phyloP scores from a whole-genome alignment of 2,113 vertebrate genomes.

The Carassius gibelio region DNA sequence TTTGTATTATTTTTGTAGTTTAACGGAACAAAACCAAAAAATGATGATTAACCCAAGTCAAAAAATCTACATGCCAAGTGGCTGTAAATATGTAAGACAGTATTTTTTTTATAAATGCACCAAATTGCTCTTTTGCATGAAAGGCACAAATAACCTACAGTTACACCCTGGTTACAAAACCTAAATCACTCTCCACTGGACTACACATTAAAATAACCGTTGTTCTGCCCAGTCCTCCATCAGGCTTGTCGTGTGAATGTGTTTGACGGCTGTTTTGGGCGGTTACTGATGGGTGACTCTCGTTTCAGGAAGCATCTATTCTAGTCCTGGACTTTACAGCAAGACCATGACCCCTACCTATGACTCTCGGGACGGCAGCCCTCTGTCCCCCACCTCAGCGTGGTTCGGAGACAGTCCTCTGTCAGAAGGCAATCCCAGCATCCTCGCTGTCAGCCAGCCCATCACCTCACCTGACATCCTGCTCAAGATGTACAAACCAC shows the following conservation, averaged over 20 bases:
- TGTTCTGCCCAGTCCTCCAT: background rate
- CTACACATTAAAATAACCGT: background rate
- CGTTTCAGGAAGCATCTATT: slow-evolving; percentile 95
- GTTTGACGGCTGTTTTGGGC: background rate
- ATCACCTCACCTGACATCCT: slow-evolving; percentile 93
- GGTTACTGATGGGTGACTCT: slow-evolving; percentile 53
- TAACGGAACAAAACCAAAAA: background rate
- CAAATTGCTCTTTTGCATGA: background rate
- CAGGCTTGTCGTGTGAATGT: background rate
- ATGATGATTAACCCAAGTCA: background rate
- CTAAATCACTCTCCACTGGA: background rate
- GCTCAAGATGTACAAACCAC: slow-evolving; percentile 96
- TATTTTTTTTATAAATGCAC: background rate
- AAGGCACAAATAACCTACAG: background rate
- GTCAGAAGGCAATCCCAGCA: slow-evolving; percentile 96
- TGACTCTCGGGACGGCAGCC: slow-evolving; percentile 95
- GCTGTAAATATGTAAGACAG: background rate
- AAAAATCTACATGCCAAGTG: background rate
- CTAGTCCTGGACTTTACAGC: slow-evolving; percentile 96
- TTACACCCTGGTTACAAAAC: background rate
- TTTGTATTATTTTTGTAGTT: background rate
- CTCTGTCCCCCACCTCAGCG: slow-evolving; percentile 93
- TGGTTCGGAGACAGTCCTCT: slow-evolving; percentile 98
- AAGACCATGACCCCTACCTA: slow-evolving; percentile 99
- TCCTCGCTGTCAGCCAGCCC: slow-evolving; percentile 96